These are phyloP conservation scores for Macrotis lagotis DNA, from an alignment of 2,113 vertebrate species.

Conservation along the genomic window DNA sequence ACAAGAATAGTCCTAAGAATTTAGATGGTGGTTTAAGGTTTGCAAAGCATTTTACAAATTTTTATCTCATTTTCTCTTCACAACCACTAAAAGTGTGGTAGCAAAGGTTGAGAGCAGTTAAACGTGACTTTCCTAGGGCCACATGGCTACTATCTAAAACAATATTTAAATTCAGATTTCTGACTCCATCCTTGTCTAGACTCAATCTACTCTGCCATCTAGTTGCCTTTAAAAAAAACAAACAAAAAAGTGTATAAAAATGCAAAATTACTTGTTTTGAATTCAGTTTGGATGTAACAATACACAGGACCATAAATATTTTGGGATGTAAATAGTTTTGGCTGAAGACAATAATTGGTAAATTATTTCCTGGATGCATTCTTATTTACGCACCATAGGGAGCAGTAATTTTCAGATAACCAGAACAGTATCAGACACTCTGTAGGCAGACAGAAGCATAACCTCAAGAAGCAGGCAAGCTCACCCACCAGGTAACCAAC, in stretches of 20 bases:
- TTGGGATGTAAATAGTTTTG: neutral
- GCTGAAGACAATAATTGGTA: neutral
- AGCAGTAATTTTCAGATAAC: neutral
- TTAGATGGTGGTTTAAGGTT: neutral
- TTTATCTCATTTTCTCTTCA: neutral
- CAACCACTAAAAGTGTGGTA: neutral
- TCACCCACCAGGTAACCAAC: neutral
- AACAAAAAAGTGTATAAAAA: neutral
- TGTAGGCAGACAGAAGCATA: neutral
- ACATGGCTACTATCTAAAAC: neutral
- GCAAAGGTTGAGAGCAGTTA: neutral
- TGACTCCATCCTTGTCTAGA: neutral
- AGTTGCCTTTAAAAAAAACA: neutral
- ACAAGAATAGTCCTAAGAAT: neutral
- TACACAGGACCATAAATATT: neutral
- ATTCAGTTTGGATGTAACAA: neutral
- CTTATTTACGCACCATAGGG: neutral
- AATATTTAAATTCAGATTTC: neutral
- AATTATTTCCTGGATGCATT: neutral
- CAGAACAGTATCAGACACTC: neutral
- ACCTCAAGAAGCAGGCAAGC: neutral
- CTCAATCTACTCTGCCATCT: neutral
- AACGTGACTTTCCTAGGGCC: neutral
- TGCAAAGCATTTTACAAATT: neutral
- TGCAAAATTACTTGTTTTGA: neutral